Evolutionary conservation across 2,113 vertebrate species (phyloP).

Genomic region (Dicentrarchus labrax): DNA sequence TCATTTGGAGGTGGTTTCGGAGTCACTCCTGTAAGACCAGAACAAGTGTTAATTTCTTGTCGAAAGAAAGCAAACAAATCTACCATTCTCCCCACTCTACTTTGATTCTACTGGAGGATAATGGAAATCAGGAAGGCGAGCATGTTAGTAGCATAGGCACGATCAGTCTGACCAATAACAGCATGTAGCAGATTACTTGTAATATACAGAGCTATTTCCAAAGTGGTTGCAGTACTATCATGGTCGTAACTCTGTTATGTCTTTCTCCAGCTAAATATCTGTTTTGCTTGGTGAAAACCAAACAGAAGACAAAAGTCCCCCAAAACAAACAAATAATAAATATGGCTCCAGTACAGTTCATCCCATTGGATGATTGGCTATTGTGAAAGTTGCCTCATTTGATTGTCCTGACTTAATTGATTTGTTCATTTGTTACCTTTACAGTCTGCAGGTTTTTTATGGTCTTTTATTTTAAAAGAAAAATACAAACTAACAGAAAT

Average conservation of each 20-base stretch:
- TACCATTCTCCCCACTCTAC: too few relatives aligned
- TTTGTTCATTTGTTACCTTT: too few relatives aligned
- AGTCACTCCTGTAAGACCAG: constrained; percentile 83
- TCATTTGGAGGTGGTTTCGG: constrained; percentile 87
- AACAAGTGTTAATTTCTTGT: neutral
- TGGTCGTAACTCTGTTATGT: too few relatives aligned
- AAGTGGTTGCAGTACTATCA: too few relatives aligned
- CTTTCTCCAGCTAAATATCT: too few relatives aligned
- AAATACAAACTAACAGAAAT: neutral
- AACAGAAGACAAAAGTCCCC: too few relatives aligned
- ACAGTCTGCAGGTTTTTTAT: too few relatives aligned
- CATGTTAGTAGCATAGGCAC: neutral
- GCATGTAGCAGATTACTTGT: neutral
- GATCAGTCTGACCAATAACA: neutral
- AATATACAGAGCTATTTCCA: neutral
- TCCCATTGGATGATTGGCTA: too few relatives aligned
- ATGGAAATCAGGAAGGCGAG: neutral
- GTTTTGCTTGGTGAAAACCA: too few relatives aligned
- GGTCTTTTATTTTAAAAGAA: too few relatives aligned
- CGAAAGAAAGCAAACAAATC: constrained; percentile 1
- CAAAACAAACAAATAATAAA: too few relatives aligned
- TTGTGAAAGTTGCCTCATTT: neutral
- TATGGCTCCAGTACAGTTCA: too few relatives aligned
- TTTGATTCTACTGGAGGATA: neutral
- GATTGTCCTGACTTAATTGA: neutral